Percentiles rank a stretch among this genome's conserved stretches.
These are phyloP conservation scores for Vultur gryphus DNA, from an alignment of 2,797 vertebrate genomes.

Conservation along the genomic window DNA sequence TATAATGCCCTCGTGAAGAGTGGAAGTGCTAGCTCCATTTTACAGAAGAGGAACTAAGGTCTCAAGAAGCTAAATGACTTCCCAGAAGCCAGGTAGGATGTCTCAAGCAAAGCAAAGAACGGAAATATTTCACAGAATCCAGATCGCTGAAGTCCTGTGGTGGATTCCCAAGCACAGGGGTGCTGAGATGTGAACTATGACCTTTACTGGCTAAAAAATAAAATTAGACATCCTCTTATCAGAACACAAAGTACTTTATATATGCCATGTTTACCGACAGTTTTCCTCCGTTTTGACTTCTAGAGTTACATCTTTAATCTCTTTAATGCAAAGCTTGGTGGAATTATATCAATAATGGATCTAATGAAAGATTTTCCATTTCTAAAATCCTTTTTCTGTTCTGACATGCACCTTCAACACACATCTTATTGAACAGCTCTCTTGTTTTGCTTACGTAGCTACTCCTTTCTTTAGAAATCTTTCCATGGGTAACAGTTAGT, in stretches of 20 bases:
- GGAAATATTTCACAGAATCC: not conserved
- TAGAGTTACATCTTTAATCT: not conserved
- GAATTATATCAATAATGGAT: not conserved
- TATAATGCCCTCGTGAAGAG: not conserved
- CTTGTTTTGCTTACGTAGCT: not conserved
- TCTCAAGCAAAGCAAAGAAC: not conserved
- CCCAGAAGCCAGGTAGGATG: not conserved
- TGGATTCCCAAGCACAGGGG: not conserved
- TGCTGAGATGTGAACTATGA: not conserved
- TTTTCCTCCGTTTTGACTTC: not conserved
- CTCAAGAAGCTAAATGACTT: not conserved
- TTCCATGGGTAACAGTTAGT: not conserved
- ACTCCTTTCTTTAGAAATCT: not conserved
- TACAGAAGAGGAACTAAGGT: not conserved
- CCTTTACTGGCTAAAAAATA: not conserved
- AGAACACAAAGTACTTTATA: not conserved
- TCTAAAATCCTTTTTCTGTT: conserved; percentile 9
- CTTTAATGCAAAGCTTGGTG: not conserved
- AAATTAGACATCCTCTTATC: not conserved
- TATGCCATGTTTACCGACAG: not conserved
- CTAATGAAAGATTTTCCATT: conserved; percentile 35
- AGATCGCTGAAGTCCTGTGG: not conserved
- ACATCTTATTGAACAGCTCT: not conserved
- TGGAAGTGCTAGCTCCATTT: not conserved
- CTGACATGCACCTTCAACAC: not conserved